Base-by-base conservation (phyloP, 2,113 vertebrate genomes). In the Mola mola region DNA sequence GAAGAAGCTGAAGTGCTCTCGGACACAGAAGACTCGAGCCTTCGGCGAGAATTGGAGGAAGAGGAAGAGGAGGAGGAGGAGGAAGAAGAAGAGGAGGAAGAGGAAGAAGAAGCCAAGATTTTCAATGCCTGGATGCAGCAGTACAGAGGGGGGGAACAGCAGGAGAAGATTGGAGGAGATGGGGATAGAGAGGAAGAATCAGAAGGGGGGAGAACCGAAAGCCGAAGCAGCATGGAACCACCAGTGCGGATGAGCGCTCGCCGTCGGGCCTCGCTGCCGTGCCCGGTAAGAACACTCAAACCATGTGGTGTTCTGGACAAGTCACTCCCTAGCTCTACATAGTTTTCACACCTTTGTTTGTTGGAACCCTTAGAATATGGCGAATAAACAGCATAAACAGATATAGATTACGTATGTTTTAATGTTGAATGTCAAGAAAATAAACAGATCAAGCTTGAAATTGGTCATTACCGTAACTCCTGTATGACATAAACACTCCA, bases 241-340 rank as follows among this genome's bases (percentile, higher is more conserved):
- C 15, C 19, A 28, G 37, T 72, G 5, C 76, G 15, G 12, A 40
- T 47, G 0, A 67, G 85, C 8, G 33, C 31, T 1, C 84, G 87
- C 71, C 93, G 95, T 63, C 92, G 95, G 62, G 90, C 93, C 3
- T 96, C 95, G 1, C 89, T 97, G 60, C 93, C 93, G 1, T 92
- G 92, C 58, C 92, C 88, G 83, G 95, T 98, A 89, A 92, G 93
- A 41, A 2, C 15, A 8, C 3, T 8, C 29, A 31, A 3, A 2
- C 29, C n/a, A n/a, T n/a, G n/a, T n/a, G n/a, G n/a, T n/a, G n/a
- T n/a, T n/a, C n/a, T n/a, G n/a, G n/a, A 33, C 33, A 34, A 34
- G 31, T 33, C 7, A 2, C 31, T 8, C n/a, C n/a, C n/a, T n/a
- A n/a, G n/a, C n/a, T n/a, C n/a, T n/a, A n/a, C n/a, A n/a, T n/a